A percentile compares a stretch with the other conserved stretches of the same genome.
Conservation (phyloP, 2,113 vertebrate species). For the Sterna hirundo region DNA sequence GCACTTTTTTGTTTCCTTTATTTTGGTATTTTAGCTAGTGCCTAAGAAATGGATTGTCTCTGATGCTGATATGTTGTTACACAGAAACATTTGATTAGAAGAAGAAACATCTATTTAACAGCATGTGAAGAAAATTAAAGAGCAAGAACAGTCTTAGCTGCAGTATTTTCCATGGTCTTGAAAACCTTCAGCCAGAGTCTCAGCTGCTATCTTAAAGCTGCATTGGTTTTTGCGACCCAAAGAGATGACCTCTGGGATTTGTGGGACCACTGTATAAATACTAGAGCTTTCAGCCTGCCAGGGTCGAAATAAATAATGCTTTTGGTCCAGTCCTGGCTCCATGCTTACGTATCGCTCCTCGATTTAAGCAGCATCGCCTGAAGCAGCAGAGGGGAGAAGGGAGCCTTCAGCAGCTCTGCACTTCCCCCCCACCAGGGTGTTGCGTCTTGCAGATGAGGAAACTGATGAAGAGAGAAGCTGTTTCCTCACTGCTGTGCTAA, state of each 20-base stretch:
- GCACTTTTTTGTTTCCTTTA: background rate
- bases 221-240: background rate
- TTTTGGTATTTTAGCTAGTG: background rate
- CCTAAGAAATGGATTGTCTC: background rate
- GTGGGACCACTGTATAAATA: background rate
- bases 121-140: background rate
- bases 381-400: background rate
- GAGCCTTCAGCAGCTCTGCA: background rate
- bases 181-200: background rate
- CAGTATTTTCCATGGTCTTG: background rate
- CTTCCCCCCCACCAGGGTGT: background rate
- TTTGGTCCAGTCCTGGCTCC: background rate
- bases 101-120: background rate
- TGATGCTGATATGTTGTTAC: background rate
- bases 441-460: background rate
- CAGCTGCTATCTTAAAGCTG: background rate
- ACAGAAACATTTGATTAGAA: background rate
- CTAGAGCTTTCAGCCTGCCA: background rate
- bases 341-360: accelerated
- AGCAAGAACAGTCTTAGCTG: background rate
- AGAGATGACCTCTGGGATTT: background rate
- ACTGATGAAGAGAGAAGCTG: background rate
- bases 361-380: background rate
- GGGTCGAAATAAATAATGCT: background rate
- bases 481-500: background rate